phyloP scores from a whole-genome alignment of 1,140 invertebrate species.

The Bombus balteatus region DNA sequence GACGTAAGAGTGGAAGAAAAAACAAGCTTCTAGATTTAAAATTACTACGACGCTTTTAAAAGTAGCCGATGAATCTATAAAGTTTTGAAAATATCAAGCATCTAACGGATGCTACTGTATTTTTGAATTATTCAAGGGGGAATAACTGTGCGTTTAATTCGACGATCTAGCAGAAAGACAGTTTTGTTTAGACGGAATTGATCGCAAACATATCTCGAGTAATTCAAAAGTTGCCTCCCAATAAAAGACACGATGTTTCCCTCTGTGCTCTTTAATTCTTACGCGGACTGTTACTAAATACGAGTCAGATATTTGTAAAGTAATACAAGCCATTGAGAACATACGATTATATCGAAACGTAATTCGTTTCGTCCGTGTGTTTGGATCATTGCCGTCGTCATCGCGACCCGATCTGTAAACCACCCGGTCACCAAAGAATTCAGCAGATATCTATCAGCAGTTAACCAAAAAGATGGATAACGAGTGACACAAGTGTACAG shows the following conservation, averaged over 20 bases:
- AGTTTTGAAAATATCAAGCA: too few species aligned
- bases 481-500: background rate
- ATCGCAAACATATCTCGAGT: too few species aligned
- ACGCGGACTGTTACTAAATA: background rate
- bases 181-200: too few species aligned
- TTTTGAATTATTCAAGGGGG: accelerated
- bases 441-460: background rate
- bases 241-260: too few species aligned
- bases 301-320: background rate
- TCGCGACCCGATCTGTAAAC: background rate
- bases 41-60: too few species aligned
- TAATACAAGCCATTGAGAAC: background rate
- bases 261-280: background rate
- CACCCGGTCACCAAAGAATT: background rate
- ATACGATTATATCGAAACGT: background rate
- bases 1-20: too few species aligned
- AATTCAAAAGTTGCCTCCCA: too few species aligned
- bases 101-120: too few species aligned
- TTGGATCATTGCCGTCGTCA: background rate
- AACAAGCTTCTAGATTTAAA: too few species aligned
- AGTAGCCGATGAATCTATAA: too few species aligned
- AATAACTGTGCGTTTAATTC: too few species aligned
- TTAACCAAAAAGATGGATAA: background rate
- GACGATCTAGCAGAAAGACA: too few species aligned
- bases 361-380: background rate